Evolutionary conservation across 2,888 invertebrate genomes (phyloP), one percentile per base, ranked within the genome.

Genomic region (Ariolimax columbianus): DNA sequence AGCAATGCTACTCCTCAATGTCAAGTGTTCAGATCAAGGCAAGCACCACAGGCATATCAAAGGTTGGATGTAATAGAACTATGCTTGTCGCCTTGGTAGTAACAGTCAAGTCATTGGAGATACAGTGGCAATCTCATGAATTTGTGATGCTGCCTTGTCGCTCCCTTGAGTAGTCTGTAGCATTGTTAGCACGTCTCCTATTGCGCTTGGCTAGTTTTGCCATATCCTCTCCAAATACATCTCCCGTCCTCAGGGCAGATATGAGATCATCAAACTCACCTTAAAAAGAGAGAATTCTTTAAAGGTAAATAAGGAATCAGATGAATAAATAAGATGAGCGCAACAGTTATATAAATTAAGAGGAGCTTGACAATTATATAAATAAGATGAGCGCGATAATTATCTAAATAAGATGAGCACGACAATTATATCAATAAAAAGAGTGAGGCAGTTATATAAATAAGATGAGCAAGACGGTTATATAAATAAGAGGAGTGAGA

Each of bases 191-290:
- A 30, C 96, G 95, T 90, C 96, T 96, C 89, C 97, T 95, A 75
- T 96, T 97, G 83, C 97, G 95, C 91, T 97, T 97, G 23, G 85
- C 85, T 92, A 98, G 97, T 94, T 98, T 98, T 83, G 98, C 98
- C 91, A 98, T 97, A 93, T 98, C 98, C 93, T 98, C 98, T 0
- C 98, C 98, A 92, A 98, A 98, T 0, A 98, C 98, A 92, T 98
- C 98, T 0, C 98, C 98, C 0, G 98, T 98, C 86, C 98, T 95
- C 81, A 98, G 94, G 0, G 98, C 98, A 0, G 98, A 98, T 93
- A 98, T 98, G 90, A 98, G 95, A 94, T 98, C 98, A 93, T 98
- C 98, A 94, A 98, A 98, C 94, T 98, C 98, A 17, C 98, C 98
- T 93, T 88, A 3, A 88, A 89, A 55, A 78, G 66, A 70, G 33